These are phyloP conservation scores for Lepidocyrtinus sp. DNA, from an alignment of 2,888 invertebrate species.

Conservation along the genomic window DNA sequence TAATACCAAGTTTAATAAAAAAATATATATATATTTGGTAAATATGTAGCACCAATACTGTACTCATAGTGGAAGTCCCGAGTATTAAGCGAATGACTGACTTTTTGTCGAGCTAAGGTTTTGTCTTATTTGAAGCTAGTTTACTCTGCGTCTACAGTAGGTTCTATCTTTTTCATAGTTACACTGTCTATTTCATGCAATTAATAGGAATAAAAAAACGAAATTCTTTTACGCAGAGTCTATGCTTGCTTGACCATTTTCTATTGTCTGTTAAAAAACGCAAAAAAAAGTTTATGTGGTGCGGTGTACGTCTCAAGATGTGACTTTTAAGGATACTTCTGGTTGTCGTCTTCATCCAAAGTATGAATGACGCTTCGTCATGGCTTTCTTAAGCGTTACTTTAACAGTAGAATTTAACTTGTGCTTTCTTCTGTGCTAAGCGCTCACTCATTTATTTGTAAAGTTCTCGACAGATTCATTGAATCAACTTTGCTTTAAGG, in stretches of 20 bases:
- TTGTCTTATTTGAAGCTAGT: too few relatives aligned
- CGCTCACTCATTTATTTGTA: too few relatives aligned
- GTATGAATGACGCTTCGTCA: not conserved
- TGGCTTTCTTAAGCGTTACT: not conserved
- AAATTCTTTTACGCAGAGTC: too few relatives aligned
- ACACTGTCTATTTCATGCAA: too few relatives aligned
- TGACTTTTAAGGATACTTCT: not conserved
- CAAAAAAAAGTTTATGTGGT: not conserved
- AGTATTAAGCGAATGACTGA: not conserved
- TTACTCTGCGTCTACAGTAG: too few relatives aligned
- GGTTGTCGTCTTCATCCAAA: not conserved
- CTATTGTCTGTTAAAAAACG: not conserved
- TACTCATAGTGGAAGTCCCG: not conserved
- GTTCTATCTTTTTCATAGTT: too few relatives aligned
- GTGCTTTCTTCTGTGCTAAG: too few relatives aligned
- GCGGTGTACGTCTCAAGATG: not conserved
- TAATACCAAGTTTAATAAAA: slow-evolving; percentile 6
- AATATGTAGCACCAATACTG: too few relatives aligned
- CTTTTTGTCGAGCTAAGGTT: not conserved
- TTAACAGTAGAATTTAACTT: not conserved
- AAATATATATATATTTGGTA: too few relatives aligned
- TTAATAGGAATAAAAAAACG: too few relatives aligned
- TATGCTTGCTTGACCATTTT: not conserved
- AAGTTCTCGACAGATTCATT: too few relatives aligned
- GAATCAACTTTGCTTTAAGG: not conserved